Conservation (phyloP, 2,113 vertebrate genomes). For the Odocoileus virginianus region DNA sequence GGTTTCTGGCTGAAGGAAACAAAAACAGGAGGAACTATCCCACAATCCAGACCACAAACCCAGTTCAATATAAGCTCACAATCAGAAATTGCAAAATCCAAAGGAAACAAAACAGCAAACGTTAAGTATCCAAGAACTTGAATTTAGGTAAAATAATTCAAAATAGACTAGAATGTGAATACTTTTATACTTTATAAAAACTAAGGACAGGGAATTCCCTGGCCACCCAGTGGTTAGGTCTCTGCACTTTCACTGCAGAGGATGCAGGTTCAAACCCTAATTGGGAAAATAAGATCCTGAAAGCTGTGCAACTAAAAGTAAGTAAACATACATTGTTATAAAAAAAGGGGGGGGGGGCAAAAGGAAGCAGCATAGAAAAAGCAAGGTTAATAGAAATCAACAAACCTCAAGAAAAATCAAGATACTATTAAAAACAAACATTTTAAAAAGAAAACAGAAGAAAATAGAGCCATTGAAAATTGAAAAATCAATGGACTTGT, state of each 20-base stretch:
- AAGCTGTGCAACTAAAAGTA: background rate
- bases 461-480: background rate
- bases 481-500: background rate
- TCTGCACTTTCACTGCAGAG: background rate
- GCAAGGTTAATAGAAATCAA: background rate
- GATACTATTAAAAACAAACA: background rate
- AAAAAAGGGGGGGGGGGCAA: background rate
- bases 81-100: background rate
- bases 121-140: background rate
- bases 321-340: background rate
- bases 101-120: background rate
- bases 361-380: background rate
- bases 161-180: background rate
- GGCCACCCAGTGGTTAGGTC: background rate
- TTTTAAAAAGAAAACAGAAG: background rate
- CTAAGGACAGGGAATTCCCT: background rate
- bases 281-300: background rate
- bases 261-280: background rate
- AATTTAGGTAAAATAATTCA: background rate
- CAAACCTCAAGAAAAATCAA: background rate
- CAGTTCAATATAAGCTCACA: background rate
- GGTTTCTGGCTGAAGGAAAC: conserved; percentile 9
- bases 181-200: background rate
- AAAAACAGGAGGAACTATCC: background rate
- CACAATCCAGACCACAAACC: background rate